These are phyloP conservation scores for Acronicta psi DNA, from an alignment of 2,888 invertebrate species.

Conservation along the genomic window DNA sequence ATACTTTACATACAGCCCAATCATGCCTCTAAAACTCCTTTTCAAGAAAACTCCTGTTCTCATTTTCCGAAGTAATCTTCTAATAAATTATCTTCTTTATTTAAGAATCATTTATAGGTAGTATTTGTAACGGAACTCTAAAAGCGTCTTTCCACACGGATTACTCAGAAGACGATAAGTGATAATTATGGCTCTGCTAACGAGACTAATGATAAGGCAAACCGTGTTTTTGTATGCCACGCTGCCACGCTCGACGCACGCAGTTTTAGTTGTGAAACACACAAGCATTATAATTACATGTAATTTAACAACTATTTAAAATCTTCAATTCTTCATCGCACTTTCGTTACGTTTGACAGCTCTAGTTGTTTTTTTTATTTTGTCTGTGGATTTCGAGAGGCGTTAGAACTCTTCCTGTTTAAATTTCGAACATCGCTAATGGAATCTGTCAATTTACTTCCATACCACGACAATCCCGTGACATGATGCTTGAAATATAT, in stretches of 20 bases:
- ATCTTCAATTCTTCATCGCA: conserved; percentile 24
- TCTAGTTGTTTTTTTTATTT: background rate
- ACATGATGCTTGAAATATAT: conserved; percentile 2
- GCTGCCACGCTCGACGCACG: conserved; percentile 23
- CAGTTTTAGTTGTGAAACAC: conserved; percentile 37
- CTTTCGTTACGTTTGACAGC: conserved; percentile 28
- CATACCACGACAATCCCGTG: conserved; percentile 11
- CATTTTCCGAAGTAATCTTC: no score
- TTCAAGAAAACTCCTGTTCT: no score
- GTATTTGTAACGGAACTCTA: conserved; percentile 26
- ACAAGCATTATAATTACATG: conserved; percentile 42
- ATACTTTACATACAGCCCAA: no score
- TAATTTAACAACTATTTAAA: conserved; percentile 47
- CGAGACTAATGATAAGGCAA: conserved; percentile 67
- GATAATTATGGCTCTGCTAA: conserved; percentile 69
- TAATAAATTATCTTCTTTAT: background rate
- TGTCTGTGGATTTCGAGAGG: background rate
- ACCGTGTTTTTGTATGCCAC: conserved; percentile 52
- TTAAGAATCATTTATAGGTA: conserved; percentile 1
- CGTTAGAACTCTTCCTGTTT: no score
- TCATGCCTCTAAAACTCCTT: no score
- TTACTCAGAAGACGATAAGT: conserved; percentile 63
- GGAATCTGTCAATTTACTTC: no score
- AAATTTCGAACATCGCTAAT: no score
- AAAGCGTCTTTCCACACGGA: conserved; percentile 42